Evolutionary conservation across 2,113 vertebrate genomes (phyloP).

Genomic region (Mungos mungo): DNA sequence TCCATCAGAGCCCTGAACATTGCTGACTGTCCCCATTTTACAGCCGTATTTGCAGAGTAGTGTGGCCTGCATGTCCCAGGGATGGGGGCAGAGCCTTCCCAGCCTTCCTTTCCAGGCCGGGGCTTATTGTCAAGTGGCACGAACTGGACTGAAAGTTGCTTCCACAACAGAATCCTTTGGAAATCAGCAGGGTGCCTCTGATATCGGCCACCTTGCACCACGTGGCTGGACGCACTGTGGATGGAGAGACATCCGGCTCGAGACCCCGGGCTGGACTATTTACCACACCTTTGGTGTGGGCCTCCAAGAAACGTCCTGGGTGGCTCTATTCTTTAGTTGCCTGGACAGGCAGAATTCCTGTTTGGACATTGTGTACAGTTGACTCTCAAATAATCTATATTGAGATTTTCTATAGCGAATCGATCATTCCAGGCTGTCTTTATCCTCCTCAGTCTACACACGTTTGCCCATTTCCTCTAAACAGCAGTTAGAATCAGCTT

Average conservation of each 20-base stretch:
- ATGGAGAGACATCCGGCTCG: not conserved
- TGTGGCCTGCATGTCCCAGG: not conserved
- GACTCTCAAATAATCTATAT: not conserved
- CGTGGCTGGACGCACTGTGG: not conserved
- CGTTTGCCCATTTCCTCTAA: not conserved
- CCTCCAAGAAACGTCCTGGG: not conserved
- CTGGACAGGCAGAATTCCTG: not conserved
- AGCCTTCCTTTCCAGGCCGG: not conserved
- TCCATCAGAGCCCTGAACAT: not conserved
- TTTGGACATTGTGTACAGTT: not conserved
- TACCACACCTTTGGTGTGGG: not conserved
- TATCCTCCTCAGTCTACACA: not conserved
- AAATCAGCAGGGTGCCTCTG: conserved; percentile 35
- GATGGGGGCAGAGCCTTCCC: not conserved
- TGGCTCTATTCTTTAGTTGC: not conserved
- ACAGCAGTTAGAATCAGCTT: not conserved
- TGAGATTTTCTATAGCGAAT: not conserved
- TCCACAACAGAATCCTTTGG: not conserved
- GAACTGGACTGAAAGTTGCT: not conserved
- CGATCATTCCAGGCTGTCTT: not conserved
- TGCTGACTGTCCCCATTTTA: not conserved
- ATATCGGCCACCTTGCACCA: not conserved
- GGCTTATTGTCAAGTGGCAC: not conserved
- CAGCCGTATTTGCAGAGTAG: not conserved
- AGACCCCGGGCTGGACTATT: not conserved